Evolutionary conservation across 2,113 vertebrate species (phyloP).

Genomic region (Sceloporus undulatus): DNA sequence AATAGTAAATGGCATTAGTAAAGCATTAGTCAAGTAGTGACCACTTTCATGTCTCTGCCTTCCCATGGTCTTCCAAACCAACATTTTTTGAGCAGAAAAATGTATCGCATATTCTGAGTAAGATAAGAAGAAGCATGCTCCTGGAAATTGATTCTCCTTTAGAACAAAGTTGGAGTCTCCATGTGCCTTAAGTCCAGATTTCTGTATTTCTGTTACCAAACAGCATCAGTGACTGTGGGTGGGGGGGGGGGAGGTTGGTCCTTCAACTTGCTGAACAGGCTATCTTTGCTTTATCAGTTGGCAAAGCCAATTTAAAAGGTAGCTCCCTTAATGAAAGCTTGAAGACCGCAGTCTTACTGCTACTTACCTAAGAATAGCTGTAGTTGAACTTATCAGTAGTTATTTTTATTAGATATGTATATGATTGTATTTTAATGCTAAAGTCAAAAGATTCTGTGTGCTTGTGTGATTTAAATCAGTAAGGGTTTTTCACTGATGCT

Average conservation of each 20-base stretch:
- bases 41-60: too few species aligned
- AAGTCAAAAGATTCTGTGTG: not conserved
- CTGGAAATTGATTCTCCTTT: too few species aligned
- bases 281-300: not conserved
- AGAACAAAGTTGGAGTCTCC: too few species aligned
- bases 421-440: not conserved
- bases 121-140: too few species aligned
- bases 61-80: too few species aligned
- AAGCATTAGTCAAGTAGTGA: too few species aligned
- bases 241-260: too few species aligned
- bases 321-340: not conserved
- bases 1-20: not conserved
- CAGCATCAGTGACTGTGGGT: too few species aligned
- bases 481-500: not conserved
- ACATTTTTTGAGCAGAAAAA: too few species aligned
- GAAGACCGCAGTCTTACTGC: not conserved
- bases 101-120: too few species aligned
- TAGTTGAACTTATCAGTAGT: not conserved
- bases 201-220: too few species aligned
- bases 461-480: not conserved
- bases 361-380: not conserved
- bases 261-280: not conserved
- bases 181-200: too few species aligned
- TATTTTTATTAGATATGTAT: not conserved
- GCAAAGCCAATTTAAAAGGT: not conserved